These are phyloP conservation scores for Sapayoa aenigma DNA, from an alignment of 2,113 vertebrate genomes.

Conservation along the genomic window DNA sequence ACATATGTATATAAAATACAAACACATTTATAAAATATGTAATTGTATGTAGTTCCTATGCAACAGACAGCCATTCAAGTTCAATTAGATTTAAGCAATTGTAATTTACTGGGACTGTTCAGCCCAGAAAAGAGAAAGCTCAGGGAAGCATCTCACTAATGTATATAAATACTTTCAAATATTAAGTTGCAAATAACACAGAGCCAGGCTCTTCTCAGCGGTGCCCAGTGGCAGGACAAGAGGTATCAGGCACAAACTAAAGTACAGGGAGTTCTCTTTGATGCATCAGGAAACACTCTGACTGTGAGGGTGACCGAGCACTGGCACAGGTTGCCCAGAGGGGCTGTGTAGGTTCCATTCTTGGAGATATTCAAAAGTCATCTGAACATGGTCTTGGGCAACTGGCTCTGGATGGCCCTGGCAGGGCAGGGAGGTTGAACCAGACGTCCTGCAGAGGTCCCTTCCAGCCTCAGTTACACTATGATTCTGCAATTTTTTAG, in stretches of 20 bases:
- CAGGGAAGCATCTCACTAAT: background rate
- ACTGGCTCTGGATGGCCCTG: background rate
- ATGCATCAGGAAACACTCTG: background rate
- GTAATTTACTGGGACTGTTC: background rate
- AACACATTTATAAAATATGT: background rate
- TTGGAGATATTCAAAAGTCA: background rate
- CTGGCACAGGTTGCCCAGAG: background rate
- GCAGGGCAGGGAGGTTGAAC: background rate
- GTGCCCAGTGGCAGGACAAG: background rate
- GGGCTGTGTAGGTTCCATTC: background rate
- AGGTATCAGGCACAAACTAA: rapidly evolving
- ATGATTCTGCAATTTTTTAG: background rate
- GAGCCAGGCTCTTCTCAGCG: background rate
- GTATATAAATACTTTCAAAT: background rate
- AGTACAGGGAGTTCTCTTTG: background rate
- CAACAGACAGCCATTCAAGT: background rate
- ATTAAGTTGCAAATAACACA: background rate
- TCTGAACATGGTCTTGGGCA: background rate
- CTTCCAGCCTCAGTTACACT: background rate
- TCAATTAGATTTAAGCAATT: background rate
- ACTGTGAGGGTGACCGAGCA: background rate
- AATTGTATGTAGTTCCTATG: background rate
- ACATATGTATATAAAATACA: background rate
- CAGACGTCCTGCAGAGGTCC: background rate
- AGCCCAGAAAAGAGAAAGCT: background rate